Percentiles rank a stretch among this genome's conserved stretches.
phyloP scores from a whole-genome alignment of 2,888 invertebrate genomes.

The Temnothorax ravouxi region DNA sequence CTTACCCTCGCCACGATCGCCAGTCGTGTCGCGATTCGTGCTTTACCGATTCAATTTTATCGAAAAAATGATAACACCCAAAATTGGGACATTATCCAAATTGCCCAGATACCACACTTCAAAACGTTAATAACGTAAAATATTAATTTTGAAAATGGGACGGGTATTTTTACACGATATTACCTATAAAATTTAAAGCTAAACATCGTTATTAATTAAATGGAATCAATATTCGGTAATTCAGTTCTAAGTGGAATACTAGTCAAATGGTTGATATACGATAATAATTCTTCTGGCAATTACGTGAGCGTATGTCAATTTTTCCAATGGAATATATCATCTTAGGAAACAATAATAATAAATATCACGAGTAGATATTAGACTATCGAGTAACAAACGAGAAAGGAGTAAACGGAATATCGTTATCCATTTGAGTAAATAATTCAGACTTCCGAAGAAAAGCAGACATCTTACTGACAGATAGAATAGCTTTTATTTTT shows the following conservation, averaged over 20 bases:
- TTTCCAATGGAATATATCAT: neutral
- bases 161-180: constrained; percentile 8
- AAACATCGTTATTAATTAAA: neutral
- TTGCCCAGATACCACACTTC: neutral
- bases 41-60: constrained; percentile 6
- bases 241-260: neutral
- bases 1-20: constrained; percentile 17
- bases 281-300: neutral
- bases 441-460: neutral
- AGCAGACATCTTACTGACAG: neutral
- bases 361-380: neutral
- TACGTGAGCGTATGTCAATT: neutral
- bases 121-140: constrained; percentile 13
- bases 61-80: constrained; percentile 31
- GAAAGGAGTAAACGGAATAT: neutral
- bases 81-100: neutral
- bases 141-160: neutral
- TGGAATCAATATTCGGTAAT: constrained; percentile 25
- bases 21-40: constrained; percentile 8
- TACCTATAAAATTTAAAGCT: neutral
- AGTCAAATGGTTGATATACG: neutral
- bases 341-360: neutral
- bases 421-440: too few relatives aligned
- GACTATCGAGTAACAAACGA: neutral
- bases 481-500: neutral